A percentile compares a stretch with the other conserved stretches of the same genome.
phyloP scores from a whole-genome alignment of 23 tunicate species.

The Styela clava region DNA sequence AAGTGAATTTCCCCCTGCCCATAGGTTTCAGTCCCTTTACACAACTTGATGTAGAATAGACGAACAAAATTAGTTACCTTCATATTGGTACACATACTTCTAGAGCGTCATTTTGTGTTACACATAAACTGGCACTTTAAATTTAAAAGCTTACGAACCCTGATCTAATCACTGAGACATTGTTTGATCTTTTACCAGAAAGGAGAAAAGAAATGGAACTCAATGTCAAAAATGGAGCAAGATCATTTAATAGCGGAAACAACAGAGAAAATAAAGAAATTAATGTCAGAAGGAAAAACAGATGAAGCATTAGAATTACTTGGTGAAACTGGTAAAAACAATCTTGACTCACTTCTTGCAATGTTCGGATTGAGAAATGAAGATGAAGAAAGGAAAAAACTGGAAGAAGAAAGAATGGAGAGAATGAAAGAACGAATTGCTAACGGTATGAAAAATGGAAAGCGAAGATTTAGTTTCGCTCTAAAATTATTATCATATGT shows the following conservation, averaged over 20 bases:
- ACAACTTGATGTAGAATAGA: no score
- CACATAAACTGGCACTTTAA: no score
- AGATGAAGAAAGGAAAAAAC: slow-evolving; percentile 36
- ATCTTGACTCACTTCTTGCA: slow-evolving; percentile 35
- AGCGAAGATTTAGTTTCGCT: background rate
- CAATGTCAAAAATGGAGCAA: slow-evolving; percentile 42
- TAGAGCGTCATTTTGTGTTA: no score
- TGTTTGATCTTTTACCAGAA: slow-evolving; percentile 29
- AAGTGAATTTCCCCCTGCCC: no score
- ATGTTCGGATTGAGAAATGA: slow-evolving; percentile 48
- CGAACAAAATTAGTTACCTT: no score
- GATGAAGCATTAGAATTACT: slow-evolving; percentile 70
- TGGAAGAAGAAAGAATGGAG: slow-evolving; percentile 41
- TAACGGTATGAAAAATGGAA: slow-evolving; percentile 67
- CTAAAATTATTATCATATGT: no score
- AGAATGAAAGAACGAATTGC: slow-evolving; percentile 49
- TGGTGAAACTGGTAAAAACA: slow-evolving; percentile 35
- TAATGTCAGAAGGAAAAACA: slow-evolving; percentile 48
- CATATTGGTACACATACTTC: no score
- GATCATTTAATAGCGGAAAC: slow-evolving; percentile 42
- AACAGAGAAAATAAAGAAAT: slow-evolving; percentile 39
- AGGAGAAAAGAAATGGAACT: slow-evolving; percentile 57
- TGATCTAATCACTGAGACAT: no score
- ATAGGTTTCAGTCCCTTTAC: no score
- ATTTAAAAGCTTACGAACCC: no score